Evolutionary conservation across 1,140 invertebrate species (phyloP), one percentile per base, ranked within the genome.

Genomic region (Melanaphis sacchari): DNA sequence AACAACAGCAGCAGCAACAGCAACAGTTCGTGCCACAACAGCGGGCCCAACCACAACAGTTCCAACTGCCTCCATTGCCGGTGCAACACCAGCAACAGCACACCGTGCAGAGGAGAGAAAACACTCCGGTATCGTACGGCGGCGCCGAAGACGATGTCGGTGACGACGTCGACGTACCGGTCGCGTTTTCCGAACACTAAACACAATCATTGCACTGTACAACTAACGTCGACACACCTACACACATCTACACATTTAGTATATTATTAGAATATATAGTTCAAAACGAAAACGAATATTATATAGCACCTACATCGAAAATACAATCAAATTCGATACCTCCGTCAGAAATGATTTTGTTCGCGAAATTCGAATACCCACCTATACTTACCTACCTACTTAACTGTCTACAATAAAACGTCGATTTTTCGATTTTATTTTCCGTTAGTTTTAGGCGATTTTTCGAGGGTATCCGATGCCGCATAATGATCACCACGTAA

Each of bases 1-100:
- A 82, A 7, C 38, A 40, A 18, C 54, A 76, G 21, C 81, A 92
- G 18, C 91, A 92, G 26, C 49, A 66, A n/a, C 91, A 66, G 22
- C 91, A 92, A 22, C 91, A 92, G 21, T 76, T 81, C 11, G n/a
- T 38, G 11, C 66, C 91, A 49, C 92, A 81, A 87, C 43, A 81
- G 7, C 46, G 85, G 36, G 22, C 84, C 8, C 92, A 93, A 66
- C 59, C 59, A 4, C 93, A 88, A 76, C 93, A 93, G n/a, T 90
- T 66, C 52, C 93, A 93, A 89, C 7, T 93, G 38, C 87, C 93
- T 1, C 93, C 91, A 36, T 84, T 93, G 26, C 7, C 81, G 4
- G 49, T 85, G 1, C 91, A 93, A 54, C 91, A 93, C 85, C 91
- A 93, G n/a, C 91, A 93, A 52, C 91, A 92, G 5, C 91, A 93